Evolutionary conservation across 1,140 invertebrate genomes (phyloP).

Genomic region (Contarinia nasturtii): DNA sequence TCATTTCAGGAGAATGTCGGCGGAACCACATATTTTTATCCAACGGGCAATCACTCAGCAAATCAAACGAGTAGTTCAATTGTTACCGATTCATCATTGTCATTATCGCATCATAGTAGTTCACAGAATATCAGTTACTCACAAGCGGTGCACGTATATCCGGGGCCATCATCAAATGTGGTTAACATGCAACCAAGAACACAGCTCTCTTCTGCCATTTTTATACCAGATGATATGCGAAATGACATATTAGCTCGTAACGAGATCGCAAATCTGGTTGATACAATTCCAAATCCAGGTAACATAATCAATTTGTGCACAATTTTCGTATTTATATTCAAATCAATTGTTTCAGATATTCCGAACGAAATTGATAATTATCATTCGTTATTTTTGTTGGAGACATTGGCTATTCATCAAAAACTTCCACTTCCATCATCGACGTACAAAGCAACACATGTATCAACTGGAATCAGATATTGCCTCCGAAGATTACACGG

Average conservation of each 20-base stretch:
- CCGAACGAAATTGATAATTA: conserved; percentile 79
- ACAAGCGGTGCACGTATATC: conserved; percentile 16
- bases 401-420: conserved; percentile 48
- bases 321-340: too few species aligned
- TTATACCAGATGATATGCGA: conserved; percentile 55
- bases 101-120: not conserved
- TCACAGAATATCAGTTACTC: conserved; percentile 8
- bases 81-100: not conserved
- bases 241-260: conserved; percentile 59
- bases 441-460: conserved; percentile 82
- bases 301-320: too few species aligned
- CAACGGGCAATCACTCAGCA: conserved; percentile 25
- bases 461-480: conserved; percentile 68
- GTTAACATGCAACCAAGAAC: conserved; percentile 25
- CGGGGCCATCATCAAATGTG: conserved; percentile 25
- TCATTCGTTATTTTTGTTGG: conserved; percentile 69
- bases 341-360: conserved; percentile 36
- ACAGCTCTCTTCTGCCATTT: conserved; percentile 41
- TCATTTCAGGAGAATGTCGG: conserved; percentile 68
- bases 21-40: conserved; percentile 86
- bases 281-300: conserved; percentile 46
- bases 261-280: conserved; percentile 34
- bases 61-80: conserved; percentile 8
- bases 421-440: conserved; percentile 53
- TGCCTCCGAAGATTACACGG: conserved; percentile 77